These are phyloP conservation scores for Sinocyclocheilus grahami DNA, from an alignment of 2,113 vertebrate species.

Conservation along the genomic window DNA sequence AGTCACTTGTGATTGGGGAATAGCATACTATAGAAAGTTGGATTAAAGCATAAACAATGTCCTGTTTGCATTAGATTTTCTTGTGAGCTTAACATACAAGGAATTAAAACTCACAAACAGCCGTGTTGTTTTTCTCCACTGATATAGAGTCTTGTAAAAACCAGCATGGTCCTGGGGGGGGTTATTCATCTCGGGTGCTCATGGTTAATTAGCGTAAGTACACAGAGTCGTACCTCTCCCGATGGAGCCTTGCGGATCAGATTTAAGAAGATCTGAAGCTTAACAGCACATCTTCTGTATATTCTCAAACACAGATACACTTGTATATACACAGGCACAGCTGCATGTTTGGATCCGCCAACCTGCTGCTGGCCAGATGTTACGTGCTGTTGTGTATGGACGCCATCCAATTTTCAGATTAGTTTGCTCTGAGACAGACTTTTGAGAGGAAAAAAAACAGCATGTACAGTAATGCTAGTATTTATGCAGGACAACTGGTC, in stretches of 20 bases:
- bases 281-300: conserved; percentile 21
- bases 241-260: conserved; percentile 14
- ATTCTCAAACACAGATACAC: not conserved
- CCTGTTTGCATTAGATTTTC: conserved; percentile 10
- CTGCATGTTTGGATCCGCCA: conserved; percentile 33
- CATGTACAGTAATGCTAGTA: not conserved
- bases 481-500: not conserved
- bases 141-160: not conserved
- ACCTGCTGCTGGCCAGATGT: conserved; percentile 54
- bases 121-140: conserved; percentile 24
- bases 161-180: conserved; percentile 12
- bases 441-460: not conserved
- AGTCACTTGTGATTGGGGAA: not conserved
- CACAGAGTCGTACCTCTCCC: conserved; percentile 20
- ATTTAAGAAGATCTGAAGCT: conserved; percentile 35
- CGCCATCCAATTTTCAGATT: conserved; percentile 16
- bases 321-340: conserved; percentile 31
- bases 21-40: not conserved
- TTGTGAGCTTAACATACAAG: not conserved
- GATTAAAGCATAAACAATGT: not conserved
- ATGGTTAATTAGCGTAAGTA: conserved; percentile 42
- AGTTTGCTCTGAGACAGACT: conserved; percentile 4
- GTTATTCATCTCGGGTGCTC: conserved; percentile 16
- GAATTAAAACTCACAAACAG: conserved; percentile 21
- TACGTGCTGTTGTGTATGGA: conserved; percentile 37